A percentile compares a stretch with the other conserved stretches of the same genome.
These are phyloP conservation scores for Teleogryllus occipitalis DNA, from an alignment of 1,140 invertebrate genomes.

Conservation along the genomic window DNA sequence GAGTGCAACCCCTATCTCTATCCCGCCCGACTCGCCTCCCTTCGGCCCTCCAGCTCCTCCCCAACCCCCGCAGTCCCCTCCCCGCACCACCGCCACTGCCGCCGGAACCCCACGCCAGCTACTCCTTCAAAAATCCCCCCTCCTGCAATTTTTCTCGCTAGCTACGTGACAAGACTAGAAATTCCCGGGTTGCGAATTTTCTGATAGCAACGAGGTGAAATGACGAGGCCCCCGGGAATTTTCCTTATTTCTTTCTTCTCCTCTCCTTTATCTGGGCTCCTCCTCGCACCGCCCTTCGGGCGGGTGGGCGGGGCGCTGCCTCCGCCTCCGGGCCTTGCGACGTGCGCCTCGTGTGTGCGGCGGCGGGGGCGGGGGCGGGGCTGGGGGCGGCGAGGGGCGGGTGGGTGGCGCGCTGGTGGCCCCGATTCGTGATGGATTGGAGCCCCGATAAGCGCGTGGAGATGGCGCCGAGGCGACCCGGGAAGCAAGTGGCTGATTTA, in stretches of 20 bases:
- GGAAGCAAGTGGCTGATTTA: not conserved
- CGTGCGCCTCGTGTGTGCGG: not conserved
- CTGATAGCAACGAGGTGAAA: slow-evolving; percentile 16
- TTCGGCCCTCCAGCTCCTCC: not conserved
- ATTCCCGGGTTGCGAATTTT: slow-evolving; percentile 19
- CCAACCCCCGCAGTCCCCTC: not conserved
- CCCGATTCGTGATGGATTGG: not conserved
- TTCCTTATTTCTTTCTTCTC: slow-evolving; percentile 15
- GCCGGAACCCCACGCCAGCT: not conserved
- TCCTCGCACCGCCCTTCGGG: not conserved
- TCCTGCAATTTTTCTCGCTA: slow-evolving; percentile 21
- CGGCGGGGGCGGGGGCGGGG: too few relatives aligned
- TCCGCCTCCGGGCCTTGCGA: not conserved
- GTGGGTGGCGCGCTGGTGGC: too few relatives aligned
- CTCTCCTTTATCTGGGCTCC: not conserved
- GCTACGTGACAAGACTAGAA: slow-evolving; percentile 19
- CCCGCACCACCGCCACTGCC: not conserved
- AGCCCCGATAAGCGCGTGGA: not conserved
- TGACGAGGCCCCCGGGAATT: slow-evolving; percentile 18
- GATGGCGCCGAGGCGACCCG: not conserved
- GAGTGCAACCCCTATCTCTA: not conserved
- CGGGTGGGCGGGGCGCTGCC: not conserved
- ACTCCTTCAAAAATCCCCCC: slow-evolving; percentile 9
- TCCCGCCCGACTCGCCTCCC: not conserved
- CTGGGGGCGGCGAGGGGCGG: too few relatives aligned